Base-by-base conservation (phyloP, 92 coral and sea anemone species). In the Virgularia gustaviana region DNA sequence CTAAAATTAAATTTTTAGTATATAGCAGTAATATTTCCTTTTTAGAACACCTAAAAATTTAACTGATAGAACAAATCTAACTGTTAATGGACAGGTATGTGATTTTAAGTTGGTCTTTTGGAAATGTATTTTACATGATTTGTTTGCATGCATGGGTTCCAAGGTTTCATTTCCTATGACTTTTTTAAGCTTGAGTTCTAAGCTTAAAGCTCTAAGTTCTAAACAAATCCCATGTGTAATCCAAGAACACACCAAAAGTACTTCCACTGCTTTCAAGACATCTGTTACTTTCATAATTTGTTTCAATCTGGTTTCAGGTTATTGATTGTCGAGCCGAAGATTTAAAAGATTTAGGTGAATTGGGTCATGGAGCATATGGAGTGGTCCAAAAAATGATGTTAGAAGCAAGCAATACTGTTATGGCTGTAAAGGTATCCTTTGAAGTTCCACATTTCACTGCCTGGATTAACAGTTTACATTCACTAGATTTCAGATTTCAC, bases 311-410 rank as follows among this genome's bases (percentile, higher is more conserved):
- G 33, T 60, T 60, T 7, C 20, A 94, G 99, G 99, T 86, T 31
- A 86, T 86, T 71, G 85, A 94, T 55, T 94, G 99, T 45, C 82
- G 77, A 85, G 96, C 99, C 15, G 99, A 90, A 25, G 99, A 94
- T 61, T 78, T 94, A 12, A 57, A 75, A 77, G 90, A 94, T 27
- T 33, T 94, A 29, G 86, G 68, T 44, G 99, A 94, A 47, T 85
- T 94, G 6, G 99, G 99, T 2, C 99, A 82, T 85, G 99, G 99
- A n/a, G 96, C 96, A 0, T 94, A 94, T 82, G 99, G 99, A 33
- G 83, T 58, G 76, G 99, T 94, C 1, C 88, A 60, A 56, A 86
- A 84, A 65, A 94, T 94, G 99, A 45, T 79, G 15, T 90, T 89
- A 61, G 81, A 84, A 73, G 89, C 94, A 6, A 89, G 91, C 22